Base-by-base conservation (phyloP, 2,797 vertebrate genomes). In the Hemitrygon akajei region DNA sequence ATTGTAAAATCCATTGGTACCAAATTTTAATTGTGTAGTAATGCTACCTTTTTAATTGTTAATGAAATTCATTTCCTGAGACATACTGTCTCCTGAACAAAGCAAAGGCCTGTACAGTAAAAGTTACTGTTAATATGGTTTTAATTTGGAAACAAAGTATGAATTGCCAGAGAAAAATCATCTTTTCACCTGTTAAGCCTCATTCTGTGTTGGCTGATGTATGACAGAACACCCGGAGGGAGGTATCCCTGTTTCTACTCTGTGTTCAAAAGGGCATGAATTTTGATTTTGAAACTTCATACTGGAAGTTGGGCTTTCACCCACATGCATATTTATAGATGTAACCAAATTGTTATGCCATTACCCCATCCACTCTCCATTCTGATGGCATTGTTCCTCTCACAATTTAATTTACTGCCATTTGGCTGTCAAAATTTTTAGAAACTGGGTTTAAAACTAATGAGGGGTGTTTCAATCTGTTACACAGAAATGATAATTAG, bases 101-200 rank as follows among this genome's bases (percentile, higher is more conserved):
- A 18, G 47, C n/a, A 93, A 93, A 93, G 91, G 91, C 91, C 91
- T 93, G 76, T 93, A 93, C 91, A 76, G 91, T 93, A 58, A 93
- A 92, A 56, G 86, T 69, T 76, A 76, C 91, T 73, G 71, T 93
- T 75, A 27, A 75, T 91, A 18, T 76, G 73, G 56, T 58, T 76
- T 86, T 86, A 66, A 69, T 89, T n/a, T 69, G 60, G 86, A 22
- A 69, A 25, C 69, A 93, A 27, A 56, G 71, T 76, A 40, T 71
- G 37, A 76, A 93, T 93, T 76, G 71, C 27, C 37, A 71, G 71
- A 93, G 7, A 75, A 75, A 27, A 92, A 75, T 47, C 25, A 40
- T 87, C 6, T 69, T 69, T 89, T 69, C 60, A 89, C 66, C 91
- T 76, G 91, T 76, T 71, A 76, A 56, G 47, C 69, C 63, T 69